These are phyloP conservation scores for Alouatta palliata DNA, from an alignment of 2,113 vertebrate species.

Conservation along the genomic window DNA sequence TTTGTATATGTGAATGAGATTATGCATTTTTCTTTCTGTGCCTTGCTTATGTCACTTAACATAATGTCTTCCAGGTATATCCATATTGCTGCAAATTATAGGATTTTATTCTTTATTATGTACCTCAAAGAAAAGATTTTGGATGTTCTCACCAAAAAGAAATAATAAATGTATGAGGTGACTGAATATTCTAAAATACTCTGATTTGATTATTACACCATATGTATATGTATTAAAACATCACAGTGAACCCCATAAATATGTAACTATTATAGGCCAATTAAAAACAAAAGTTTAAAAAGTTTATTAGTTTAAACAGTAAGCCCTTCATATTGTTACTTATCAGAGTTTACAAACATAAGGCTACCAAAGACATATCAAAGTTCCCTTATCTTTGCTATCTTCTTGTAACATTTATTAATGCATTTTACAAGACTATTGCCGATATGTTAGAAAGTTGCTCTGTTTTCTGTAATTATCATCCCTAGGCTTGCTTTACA, in stretches of 20 bases:
- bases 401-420: background rate
- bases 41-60: background rate
- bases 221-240: background rate
- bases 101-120: background rate
- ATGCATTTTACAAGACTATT: background rate
- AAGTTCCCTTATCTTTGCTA: background rate
- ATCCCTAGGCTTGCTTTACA: background rate
- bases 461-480: background rate
- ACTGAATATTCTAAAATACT: background rate
- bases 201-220: background rate
- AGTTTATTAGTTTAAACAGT: background rate
- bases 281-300: background rate
- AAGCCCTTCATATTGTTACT: background rate
- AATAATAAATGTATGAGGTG: background rate
- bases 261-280: background rate
- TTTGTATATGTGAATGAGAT: background rate
- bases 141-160: background rate
- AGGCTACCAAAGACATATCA: background rate
- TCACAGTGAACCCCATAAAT: background rate
- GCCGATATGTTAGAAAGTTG: background rate
- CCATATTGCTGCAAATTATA: background rate
- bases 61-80: background rate
- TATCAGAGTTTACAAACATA: background rate
- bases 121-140: background rate
- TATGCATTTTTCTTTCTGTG: background rate